These are phyloP conservation scores for Baccha elongata DNA, from an alignment of 2,888 invertebrate genomes.

Conservation along the genomic window DNA sequence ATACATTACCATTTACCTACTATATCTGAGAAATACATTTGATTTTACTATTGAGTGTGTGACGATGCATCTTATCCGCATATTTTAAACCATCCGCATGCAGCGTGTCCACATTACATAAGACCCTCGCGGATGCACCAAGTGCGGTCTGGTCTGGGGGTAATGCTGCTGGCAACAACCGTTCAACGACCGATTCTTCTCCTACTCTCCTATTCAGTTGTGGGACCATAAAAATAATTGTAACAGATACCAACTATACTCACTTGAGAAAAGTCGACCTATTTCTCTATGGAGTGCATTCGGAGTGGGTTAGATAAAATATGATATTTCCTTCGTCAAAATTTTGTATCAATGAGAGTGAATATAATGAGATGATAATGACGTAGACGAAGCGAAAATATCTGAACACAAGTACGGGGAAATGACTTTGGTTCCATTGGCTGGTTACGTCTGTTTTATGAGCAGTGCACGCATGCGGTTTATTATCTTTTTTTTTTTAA, in stretches of 20 bases:
- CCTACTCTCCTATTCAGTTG: conserved; percentile 15
- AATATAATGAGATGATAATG: conserved; percentile 16
- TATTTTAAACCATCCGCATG: conserved; percentile 60
- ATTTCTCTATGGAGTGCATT: conserved; percentile 18
- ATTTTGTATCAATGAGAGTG: conserved; percentile 44
- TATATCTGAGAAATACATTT: conserved; percentile 17
- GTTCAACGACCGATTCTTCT: conserved; percentile 63
- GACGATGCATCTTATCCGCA: conserved; percentile 61
- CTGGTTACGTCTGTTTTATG: conserved; percentile 15
- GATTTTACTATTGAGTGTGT: conserved; percentile 13
- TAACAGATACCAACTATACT: conserved; percentile 50
- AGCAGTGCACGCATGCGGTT: conserved; percentile 58
- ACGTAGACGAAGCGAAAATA: conserved; percentile 35
- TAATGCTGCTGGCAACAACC: conserved; percentile 32
- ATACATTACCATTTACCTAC: conserved; percentile 10
- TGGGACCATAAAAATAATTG: conserved; percentile 41
- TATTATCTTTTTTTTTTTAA: conserved; percentile 2
- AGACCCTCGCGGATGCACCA: conserved; percentile 48
- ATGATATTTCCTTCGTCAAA: conserved; percentile 60
- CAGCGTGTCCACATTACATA: conserved; percentile 68
- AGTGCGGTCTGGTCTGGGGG: conserved; percentile 17
- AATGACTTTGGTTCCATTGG: conserved; percentile 37
- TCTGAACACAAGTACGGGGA: conserved; percentile 9
- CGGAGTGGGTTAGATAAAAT: conserved; percentile 33
- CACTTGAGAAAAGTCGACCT: conserved; percentile 44